Evolutionary conservation across 23 tunicate species (phyloP), one percentile per base, ranked within the genome.

Genomic region (Ascidia mentula): DNA sequence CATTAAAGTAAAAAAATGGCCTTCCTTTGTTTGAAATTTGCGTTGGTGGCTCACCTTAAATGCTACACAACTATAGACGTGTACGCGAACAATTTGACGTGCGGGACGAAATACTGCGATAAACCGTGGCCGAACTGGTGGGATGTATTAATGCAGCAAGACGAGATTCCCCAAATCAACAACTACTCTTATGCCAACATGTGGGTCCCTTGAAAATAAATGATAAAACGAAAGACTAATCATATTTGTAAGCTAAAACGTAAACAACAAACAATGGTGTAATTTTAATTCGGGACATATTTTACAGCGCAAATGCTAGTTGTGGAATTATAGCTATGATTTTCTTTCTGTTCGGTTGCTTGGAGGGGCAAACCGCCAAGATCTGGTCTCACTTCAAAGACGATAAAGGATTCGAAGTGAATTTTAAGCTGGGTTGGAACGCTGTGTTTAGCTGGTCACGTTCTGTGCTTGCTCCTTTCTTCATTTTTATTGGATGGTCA

Each of bases 91-190:
- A 38, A 74, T 17, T 32, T 38, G n/a, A 4, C 46, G 40, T 82
- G 86, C 36, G 86, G 86, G 5, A 32, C 69, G 45, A 24, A 6
- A 4, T 38, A 82, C 40, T 82, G 86, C 72, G 86, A 82, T 31
- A 31, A 28, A 46, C 35, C 46, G 30, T 82, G 86, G 86, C 86
- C 86, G 3, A 82, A 82, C 79, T 82, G 86, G 86, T 82, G 86
- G 86, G 86, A 82, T 31, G 72, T 59, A 18, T 72, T 82, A 72
- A 82, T 82, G 86, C 46, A 82, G 12, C 78, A 82, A 45, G 61
- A 74, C 6, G 86, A 73, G 33, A 82, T 82, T 5, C 79, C 86
- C 12, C 32, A 77, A 18, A 82, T 82, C 24, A 79, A 82, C 38
- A 73, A 82, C 46, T 82, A 82, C 72, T 72, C 86, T 32, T 73